Conservation (phyloP, 2,888 invertebrate genomes). For the Syrista parreyssii region DNA sequence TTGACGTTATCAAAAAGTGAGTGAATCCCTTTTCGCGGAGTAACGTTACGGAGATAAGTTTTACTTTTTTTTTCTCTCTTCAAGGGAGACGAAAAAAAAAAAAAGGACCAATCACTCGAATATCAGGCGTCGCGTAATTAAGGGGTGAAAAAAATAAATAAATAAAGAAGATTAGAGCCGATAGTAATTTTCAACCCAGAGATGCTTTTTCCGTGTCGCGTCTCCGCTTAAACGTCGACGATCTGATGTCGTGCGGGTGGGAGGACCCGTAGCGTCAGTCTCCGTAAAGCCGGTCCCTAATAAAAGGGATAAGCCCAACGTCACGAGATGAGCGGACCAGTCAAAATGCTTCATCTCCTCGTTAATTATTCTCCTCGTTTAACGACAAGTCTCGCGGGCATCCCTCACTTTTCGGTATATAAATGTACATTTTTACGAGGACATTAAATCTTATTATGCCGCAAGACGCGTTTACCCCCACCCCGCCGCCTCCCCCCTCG, state of each 20-base stretch:
- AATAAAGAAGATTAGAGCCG: background rate
- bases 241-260: background rate
- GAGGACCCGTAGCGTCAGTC: background rate
- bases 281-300: background rate
- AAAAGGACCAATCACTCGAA: background rate
- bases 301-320: background rate
- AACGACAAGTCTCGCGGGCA: slow-evolving; percentile 22
- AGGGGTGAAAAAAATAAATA: background rate
- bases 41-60: too few relatives aligned
- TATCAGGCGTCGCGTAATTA: background rate
- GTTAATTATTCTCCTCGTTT: slow-evolving; percentile 36
- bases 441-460: slow-evolving; percentile 52
- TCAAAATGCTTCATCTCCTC: slow-evolving; percentile 19
- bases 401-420: slow-evolving; percentile 32
- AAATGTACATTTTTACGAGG: slow-evolving; percentile 50
- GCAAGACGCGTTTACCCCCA: slow-evolving; percentile 25
- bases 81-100: background rate
- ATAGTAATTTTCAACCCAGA: background rate
- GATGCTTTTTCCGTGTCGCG: background rate
- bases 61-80: too few relatives aligned
- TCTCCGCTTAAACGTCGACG: background rate
- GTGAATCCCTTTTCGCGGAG: too few relatives aligned
- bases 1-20: too few relatives aligned
- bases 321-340: background rate
- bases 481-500: too few relatives aligned